Conservation (phyloP, 2,113 vertebrate genomes). For the Ovis canadensis region DNA sequence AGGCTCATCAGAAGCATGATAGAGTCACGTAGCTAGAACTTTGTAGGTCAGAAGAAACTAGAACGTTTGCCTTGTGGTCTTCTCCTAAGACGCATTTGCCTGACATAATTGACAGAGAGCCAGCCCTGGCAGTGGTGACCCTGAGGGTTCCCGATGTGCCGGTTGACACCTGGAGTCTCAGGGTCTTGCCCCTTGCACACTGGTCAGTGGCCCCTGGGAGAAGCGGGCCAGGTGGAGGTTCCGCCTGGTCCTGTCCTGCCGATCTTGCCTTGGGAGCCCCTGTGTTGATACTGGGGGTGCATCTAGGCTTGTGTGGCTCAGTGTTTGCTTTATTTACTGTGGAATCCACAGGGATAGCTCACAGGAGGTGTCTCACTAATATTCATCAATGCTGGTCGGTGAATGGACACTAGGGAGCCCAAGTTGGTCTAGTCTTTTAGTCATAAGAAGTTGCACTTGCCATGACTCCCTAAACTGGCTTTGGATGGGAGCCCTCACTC, state of each 20-base stretch:
- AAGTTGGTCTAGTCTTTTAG: neutral
- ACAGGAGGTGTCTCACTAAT: neutral
- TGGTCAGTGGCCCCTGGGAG: neutral
- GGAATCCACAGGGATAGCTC: neutral
- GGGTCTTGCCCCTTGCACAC: neutral
- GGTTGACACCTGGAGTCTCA: neutral
- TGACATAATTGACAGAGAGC: neutral
- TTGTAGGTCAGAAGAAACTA: neutral
- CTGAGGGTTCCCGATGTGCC: rapidly evolving
- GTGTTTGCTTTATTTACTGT: neutral
- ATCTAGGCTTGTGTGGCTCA: neutral
- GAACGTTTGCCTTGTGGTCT: neutral
- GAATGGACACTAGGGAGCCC: neutral
- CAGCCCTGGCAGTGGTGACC: neutral
- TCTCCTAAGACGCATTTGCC: neutral
- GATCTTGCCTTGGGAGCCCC: neutral
- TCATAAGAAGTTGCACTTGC: neutral
- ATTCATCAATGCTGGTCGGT: neutral
- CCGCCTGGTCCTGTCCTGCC: neutral
- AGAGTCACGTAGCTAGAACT: neutral
- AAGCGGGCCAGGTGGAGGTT: too few relatives aligned
- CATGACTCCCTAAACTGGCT: neutral
- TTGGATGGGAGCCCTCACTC: neutral
- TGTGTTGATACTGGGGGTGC: rapidly evolving
- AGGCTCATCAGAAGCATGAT: neutral